A percentile compares a stretch with the other conserved stretches of the same genome.
Conservation (phyloP, 2,888 invertebrate genomes). For the Xanthostigma xanthostigma region DNA sequence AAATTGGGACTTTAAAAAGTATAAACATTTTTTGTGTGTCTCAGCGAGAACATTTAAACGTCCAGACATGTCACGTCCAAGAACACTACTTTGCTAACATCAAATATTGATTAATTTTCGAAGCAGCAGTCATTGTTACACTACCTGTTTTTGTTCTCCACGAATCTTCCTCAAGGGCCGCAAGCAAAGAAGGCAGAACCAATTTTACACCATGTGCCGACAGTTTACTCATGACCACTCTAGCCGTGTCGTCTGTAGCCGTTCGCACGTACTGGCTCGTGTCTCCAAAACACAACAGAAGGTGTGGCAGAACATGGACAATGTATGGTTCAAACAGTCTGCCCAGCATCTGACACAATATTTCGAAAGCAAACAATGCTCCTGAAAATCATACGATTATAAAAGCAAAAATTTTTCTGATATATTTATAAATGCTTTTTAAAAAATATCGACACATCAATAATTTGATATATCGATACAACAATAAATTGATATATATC, state of each 20-base stretch:
- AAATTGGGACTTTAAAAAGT: no score
- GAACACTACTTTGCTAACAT: no score
- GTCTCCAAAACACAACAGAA: constrained; percentile 92
- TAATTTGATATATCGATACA: no score
- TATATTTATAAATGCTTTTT: no score
- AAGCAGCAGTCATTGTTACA: not conserved
- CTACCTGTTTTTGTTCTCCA: constrained; percentile 95
- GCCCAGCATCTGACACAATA: constrained; percentile 87
- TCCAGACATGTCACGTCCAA: no score
- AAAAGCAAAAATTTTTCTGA: not conserved
- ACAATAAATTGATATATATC: no score
- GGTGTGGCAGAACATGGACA: constrained; percentile 88
- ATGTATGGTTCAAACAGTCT: constrained; percentile 97
- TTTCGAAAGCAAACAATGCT: constrained; percentile 93
- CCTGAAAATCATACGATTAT: constrained; percentile 31
- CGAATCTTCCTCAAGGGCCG: constrained; percentile 91
- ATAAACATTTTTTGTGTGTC: no score
- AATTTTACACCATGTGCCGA: constrained; percentile 96
- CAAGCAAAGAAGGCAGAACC: constrained; percentile 82
- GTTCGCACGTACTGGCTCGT: constrained; percentile 86
- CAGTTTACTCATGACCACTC: constrained; percentile 87
- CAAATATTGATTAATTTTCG: not conserved
- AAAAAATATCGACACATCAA: no score
- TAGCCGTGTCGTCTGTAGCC: constrained; percentile 92
- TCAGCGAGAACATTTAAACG: no score